Evolutionary conservation across 2,797 vertebrate species (phyloP).

Genomic region (Brotula barbata): DNA sequence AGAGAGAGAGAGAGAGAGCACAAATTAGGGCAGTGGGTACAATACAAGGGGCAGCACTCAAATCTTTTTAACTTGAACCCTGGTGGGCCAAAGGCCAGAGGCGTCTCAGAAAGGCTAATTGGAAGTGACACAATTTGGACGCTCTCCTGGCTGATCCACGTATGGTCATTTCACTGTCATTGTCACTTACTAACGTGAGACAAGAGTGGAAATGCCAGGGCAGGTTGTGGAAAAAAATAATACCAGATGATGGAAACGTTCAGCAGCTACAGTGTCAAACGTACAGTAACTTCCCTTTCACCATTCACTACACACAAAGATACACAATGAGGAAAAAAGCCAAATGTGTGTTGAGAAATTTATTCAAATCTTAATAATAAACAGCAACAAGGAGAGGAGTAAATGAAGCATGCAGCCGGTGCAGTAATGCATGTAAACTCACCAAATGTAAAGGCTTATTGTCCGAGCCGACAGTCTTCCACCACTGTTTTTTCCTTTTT

Average conservation of each 20-base stretch:
- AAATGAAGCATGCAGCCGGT: conserved; percentile 30
- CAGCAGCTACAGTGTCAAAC: not conserved
- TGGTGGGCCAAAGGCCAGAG: conserved; percentile 61
- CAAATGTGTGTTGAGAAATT: conserved; percentile 34
- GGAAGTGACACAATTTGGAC: conserved; percentile 65
- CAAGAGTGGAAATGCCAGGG: conserved; percentile 31
- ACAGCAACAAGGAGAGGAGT: conserved; percentile 24
- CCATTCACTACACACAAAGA: conserved; percentile 28
- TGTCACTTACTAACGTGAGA: conserved; percentile 28
- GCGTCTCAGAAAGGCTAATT: conserved; percentile 69
- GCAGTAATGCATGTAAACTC: conserved; percentile 16
- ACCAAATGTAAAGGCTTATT: conserved; percentile 29
- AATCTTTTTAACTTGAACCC: conserved; percentile 52
- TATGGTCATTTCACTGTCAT: conserved; percentile 33
- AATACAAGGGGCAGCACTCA: conserved; percentile 37
- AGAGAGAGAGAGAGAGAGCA: conserved; percentile 1
- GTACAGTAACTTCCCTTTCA: conserved; percentile 36
- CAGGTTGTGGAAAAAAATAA: conserved; percentile 5
- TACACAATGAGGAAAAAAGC: conserved; percentile 7
- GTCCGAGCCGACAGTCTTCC: conserved; percentile 43
- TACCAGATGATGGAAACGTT: conserved; percentile 51
- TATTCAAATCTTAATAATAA: conserved; percentile 58
- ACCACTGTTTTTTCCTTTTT: conserved; percentile 46
- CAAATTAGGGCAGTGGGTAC: too few relatives aligned
- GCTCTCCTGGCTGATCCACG: conserved; percentile 43